These are phyloP conservation scores for Latheticus oryzae DNA, from an alignment of 2,888 invertebrate species.

Conservation along the genomic window DNA sequence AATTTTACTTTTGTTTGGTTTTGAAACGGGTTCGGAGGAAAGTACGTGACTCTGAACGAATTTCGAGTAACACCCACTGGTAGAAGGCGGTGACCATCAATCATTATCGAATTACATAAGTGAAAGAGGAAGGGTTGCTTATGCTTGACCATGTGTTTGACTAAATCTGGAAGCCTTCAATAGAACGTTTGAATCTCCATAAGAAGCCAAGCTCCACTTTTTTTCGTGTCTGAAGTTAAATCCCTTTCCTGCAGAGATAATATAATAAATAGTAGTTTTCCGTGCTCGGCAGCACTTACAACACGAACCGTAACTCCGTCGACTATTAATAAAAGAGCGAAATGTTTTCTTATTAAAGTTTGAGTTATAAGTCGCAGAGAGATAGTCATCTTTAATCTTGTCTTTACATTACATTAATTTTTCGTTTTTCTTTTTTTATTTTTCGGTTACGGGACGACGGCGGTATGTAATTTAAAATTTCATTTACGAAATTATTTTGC, in stretches of 20 bases:
- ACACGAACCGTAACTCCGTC: constrained; percentile 54
- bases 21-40: too few species aligned
- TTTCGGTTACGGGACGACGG: constrained; percentile 44
- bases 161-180: too few species aligned
- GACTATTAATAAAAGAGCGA: constrained; percentile 62
- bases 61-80: constrained; percentile 8
- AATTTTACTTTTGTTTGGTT: constrained; percentile 7
- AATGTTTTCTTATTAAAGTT: constrained; percentile 66
- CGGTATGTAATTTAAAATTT: constrained; percentile 63
- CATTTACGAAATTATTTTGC: constrained; percentile 62
- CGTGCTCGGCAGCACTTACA: constrained; percentile 61
- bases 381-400: constrained; percentile 66
- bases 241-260: constrained; percentile 41
- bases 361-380: constrained; percentile 62
- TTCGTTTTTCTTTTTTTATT: constrained; percentile 44
- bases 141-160: too few species aligned
- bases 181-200: too few species aligned
- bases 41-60: too few species aligned
- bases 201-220: too few species aligned
- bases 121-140: background rate
- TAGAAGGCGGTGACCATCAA: constrained; percentile 7
- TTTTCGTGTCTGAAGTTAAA: too few species aligned
- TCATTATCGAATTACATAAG: constrained; percentile 10
- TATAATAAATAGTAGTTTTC: constrained; percentile 59
- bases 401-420: constrained; percentile 62